Base-by-base conservation (phyloP, 2,797 vertebrate genomes). In the Dryobates pubescens region DNA sequence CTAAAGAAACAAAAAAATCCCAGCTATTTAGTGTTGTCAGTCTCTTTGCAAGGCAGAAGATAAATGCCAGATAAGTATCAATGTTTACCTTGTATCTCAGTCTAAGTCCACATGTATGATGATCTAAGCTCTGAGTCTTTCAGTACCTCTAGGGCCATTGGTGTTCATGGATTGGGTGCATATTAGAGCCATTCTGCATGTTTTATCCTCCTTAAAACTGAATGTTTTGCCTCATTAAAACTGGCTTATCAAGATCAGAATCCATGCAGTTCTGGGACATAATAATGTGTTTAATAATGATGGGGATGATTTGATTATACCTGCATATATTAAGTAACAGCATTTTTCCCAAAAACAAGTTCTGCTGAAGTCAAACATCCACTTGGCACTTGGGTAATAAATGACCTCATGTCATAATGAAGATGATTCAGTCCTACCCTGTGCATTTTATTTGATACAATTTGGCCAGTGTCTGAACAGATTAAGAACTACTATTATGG, bases 401-500 rank as follows among this genome's bases (percentile, higher is more conserved):
- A 94, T 61, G 30, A 4, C 94, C 56, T 64, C 34, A 32, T 29
- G 23, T 36, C 45, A 11, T 75, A 70, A 83, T 18, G 63, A 74
- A 81, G 79, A 89, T 76, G 45, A 59, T 45, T 88, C 76, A 43
- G 41, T 88, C 41, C 49, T 72, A 86, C 30, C 41, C 57, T 68
- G 1, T 49, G 29, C 2, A 2, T 90, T 94, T 93, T 83, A 92
- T 74, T 78, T 79, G 38, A 51, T 73, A 86, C 18, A 76, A 54
- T 78, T 87, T 87, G 94, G 73, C 49, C 84, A 88, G 54, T 3
- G 1, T 92, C 76, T 93, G 86, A 90, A 78, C 70, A 90, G 89
- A 93, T 81, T 85, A 94, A 89, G 47, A 81, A 57, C 73, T 82
- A 30, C 79, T 93, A 83, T 93, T 89, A 85, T 73, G 68, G 82